Conservation (phyloP, 2,888 invertebrate species). For the Limenitis camilla region DNA sequence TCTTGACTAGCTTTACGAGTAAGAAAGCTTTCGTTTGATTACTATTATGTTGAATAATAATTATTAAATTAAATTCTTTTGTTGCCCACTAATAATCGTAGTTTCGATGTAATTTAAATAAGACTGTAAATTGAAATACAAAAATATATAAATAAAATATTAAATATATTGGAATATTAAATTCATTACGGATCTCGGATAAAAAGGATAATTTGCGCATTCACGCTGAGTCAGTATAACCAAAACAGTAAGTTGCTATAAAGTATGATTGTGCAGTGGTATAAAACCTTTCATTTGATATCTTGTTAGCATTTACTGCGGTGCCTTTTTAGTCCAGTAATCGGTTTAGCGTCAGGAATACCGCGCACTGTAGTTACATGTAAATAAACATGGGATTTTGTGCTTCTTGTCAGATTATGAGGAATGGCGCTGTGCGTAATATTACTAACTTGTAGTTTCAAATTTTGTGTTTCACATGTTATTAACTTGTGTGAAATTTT, state of each 20-base stretch:
- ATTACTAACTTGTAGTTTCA: background rate
- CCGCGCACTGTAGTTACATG: background rate
- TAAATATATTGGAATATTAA: too few relatives aligned
- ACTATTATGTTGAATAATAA: too few relatives aligned
- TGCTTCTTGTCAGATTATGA: background rate
- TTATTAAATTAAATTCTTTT: too few relatives aligned
- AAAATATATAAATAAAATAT: too few relatives aligned
- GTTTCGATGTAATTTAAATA: too few relatives aligned
- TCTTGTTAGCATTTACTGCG: slow-evolving; percentile 5
- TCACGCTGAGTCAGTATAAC: background rate
- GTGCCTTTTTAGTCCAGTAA: slow-evolving; percentile 7
- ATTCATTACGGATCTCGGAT: too few relatives aligned
- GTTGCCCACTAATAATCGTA: too few relatives aligned
- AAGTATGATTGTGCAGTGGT: background rate
- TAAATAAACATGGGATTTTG: background rate
- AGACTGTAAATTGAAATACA: too few relatives aligned
- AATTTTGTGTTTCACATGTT: background rate
- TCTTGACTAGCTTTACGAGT: too few relatives aligned
- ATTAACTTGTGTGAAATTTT: too few relatives aligned
- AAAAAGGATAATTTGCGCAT: too few relatives aligned
- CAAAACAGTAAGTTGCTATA: background rate
- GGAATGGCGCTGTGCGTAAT: background rate
- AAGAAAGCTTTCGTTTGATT: too few relatives aligned
- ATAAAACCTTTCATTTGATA: background rate
- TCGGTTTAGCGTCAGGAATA: slow-evolving; percentile 4